Conservation (phyloP, 2,113 vertebrate genomes). For the Poeciliopsis retropinna region DNA sequence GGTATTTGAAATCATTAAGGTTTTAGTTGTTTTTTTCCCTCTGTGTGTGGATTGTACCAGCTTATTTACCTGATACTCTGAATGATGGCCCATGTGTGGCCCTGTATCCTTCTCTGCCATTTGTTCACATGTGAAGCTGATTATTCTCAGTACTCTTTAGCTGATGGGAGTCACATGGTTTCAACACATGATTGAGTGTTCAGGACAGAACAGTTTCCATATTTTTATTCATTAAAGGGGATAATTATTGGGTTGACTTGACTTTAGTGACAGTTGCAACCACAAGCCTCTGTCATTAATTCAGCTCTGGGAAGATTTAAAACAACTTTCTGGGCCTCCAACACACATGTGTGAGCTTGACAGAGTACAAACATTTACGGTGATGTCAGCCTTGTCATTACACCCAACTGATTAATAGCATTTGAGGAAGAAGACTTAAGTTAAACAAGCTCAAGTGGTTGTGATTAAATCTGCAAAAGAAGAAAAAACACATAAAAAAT, state of each 20-base stretch:
- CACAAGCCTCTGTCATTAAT: constrained; percentile 42
- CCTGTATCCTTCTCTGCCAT: background rate
- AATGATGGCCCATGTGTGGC: constrained; percentile 6
- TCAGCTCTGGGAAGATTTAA: constrained; percentile 33
- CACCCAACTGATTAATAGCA: constrained; percentile 57
- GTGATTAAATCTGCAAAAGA: constrained; percentile 32
- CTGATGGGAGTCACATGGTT: constrained; percentile 31
- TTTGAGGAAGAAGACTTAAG: constrained; percentile 36
- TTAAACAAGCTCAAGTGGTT: constrained; percentile 39
- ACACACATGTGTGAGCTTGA: constrained; percentile 49
- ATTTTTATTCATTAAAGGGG: constrained; percentile 48
- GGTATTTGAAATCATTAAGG: constrained; percentile 11
- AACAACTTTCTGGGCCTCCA: constrained; percentile 40
- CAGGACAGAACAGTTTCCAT: constrained; percentile 44
- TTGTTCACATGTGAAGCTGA: background rate
- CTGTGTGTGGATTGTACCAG: background rate
- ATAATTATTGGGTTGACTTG: constrained; percentile 48
- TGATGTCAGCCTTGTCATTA: constrained; percentile 60
- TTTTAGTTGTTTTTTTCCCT: no score
- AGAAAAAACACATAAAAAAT: background rate
- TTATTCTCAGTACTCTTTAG: constrained; percentile 17
- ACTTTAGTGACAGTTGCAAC: constrained; percentile 55
- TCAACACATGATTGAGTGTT: constrained; percentile 25
- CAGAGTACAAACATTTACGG: constrained; percentile 50
- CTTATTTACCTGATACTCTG: constrained; percentile 7